Conservation (phyloP, 2,888 invertebrate species). For the Lithophane leautieri region DNA sequence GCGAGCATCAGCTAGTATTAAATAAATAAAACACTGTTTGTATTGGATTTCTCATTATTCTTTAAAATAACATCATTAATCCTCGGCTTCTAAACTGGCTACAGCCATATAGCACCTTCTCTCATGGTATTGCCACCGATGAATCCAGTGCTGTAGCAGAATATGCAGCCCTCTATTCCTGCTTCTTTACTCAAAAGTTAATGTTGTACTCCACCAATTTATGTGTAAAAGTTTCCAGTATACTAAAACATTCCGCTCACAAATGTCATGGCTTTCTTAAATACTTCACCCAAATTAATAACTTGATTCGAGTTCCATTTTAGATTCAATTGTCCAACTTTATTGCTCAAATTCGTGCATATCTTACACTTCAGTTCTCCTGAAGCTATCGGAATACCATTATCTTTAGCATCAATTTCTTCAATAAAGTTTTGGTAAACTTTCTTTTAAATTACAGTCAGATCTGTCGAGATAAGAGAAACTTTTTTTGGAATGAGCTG, state of each 20-base stretch:
- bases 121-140: constrained; percentile 1
- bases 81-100: background rate
- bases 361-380: background rate
- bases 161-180: constrained; percentile 8
- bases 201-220: background rate
- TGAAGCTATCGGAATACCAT: constrained; percentile 1
- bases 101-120: constrained; percentile 9
- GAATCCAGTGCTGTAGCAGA: constrained; percentile 6
- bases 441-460: background rate
- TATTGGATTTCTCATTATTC: background rate
- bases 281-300: background rate
- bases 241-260: constrained; percentile 1
- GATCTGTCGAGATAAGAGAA: background rate
- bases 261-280: constrained; percentile 8
- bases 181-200: constrained; percentile 6
- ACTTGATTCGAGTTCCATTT: background rate
- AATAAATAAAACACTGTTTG: background rate
- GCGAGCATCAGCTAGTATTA: too few species aligned
- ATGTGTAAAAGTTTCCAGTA: constrained; percentile 4
- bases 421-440: constrained; percentile 12
- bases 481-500: background rate
- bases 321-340: constrained; percentile 1
- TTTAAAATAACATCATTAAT: background rate
- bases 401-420: constrained; percentile 11
- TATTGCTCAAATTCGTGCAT: background rate